These are phyloP conservation scores for Pogonomyrmex barbatus DNA, from an alignment of 1,140 invertebrate species.

Conservation along the genomic window DNA sequence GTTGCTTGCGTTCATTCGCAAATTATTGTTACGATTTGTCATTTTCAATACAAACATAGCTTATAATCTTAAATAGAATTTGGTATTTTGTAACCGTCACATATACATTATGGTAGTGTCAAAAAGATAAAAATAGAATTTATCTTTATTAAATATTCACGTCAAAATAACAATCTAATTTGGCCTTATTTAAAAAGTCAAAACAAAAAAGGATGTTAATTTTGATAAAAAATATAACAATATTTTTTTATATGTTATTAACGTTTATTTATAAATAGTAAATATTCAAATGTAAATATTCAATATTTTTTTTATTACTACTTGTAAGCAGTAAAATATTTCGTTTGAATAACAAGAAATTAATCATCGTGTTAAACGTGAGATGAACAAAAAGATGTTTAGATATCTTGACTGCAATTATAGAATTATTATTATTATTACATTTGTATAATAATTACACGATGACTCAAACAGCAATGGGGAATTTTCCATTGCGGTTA, in stretches of 20 bases:
- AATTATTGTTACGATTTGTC: constrained; percentile 14
- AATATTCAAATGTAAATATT: background rate
- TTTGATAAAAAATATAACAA: too few species aligned
- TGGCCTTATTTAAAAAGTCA: too few species aligned
- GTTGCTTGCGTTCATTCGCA: background rate
- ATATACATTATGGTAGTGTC: background rate
- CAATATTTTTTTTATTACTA: background rate
- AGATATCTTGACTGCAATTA: constrained; percentile 2
- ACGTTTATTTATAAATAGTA: too few species aligned
- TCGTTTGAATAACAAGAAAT: background rate
- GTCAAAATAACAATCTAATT: background rate
- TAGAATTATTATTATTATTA: constrained; percentile 19
- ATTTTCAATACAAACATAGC: background rate
- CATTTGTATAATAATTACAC: constrained; percentile 9
- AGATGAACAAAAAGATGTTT: constrained; percentile 11
- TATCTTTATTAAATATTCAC: background rate
- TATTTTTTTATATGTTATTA: too few species aligned
- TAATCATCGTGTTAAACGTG: background rate
- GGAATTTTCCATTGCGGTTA: constrained; percentile 1
- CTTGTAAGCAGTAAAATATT: background rate
- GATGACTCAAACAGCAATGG: background rate
- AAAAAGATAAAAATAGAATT: background rate
- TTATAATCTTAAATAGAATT: background rate
- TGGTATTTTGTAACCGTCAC: background rate
- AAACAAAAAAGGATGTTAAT: too few species aligned